These are phyloP conservation scores for Drosophila imparisetae DNA, from an alignment of 2,888 invertebrate genomes.

Conservation along the genomic window DNA sequence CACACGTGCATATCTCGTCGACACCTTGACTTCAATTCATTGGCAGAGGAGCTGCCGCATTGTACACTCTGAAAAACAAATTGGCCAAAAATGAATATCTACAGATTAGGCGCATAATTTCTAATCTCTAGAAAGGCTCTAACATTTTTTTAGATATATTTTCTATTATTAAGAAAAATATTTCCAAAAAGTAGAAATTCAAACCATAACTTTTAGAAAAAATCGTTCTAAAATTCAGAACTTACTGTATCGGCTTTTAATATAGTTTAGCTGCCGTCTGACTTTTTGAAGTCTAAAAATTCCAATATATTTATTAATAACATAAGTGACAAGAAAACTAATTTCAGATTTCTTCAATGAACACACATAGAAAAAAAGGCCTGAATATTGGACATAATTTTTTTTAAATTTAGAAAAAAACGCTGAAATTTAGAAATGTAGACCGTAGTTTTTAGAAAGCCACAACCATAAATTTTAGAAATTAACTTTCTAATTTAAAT, in stretches of 20 bases:
- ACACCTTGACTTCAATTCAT: slow-evolving; percentile 76
- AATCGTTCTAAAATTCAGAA: background rate
- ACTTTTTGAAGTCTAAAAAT: background rate
- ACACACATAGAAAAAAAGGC: too few species aligned
- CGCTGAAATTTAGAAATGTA: background rate
- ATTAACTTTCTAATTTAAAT: background rate
- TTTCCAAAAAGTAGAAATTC: background rate
- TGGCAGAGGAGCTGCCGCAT: slow-evolving; percentile 33
- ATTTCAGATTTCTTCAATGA: background rate
- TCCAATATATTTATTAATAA: too few species aligned
- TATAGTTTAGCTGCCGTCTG: background rate
- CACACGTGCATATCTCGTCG: slow-evolving; percentile 13
- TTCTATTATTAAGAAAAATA: background rate
- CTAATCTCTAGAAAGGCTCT: fast-evolving
- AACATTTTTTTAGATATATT: background rate
- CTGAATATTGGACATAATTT: background rate
- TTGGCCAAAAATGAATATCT: background rate
- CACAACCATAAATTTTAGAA: background rate
- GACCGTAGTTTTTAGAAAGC: background rate
- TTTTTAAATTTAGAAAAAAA: background rate
- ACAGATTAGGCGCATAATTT: background rate
- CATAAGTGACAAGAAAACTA: background rate
- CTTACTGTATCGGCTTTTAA: background rate
- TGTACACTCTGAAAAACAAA: background rate
- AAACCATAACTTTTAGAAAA: background rate